Conservation (phyloP, 2,888 invertebrate species). For the Cephus spinipes region DNA sequence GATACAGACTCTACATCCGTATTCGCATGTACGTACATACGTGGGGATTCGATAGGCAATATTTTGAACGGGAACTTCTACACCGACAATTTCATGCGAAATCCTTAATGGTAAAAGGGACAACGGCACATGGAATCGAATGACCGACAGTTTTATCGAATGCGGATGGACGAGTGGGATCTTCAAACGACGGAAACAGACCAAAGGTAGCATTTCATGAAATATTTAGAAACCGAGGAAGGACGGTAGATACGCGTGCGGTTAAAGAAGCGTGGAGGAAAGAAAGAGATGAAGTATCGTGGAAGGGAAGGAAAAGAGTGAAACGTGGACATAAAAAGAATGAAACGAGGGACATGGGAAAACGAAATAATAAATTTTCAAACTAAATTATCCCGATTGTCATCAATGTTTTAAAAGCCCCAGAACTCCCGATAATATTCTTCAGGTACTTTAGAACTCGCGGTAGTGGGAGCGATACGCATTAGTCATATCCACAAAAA, state of each 20-base stretch:
- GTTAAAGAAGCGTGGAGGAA: too few relatives aligned
- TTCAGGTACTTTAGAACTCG: too few relatives aligned
- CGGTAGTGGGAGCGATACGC: too few relatives aligned
- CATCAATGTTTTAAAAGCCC: neutral
- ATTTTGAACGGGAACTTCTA: neutral
- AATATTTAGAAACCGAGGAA: neutral
- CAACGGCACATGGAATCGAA: neutral
- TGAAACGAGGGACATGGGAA: neutral
- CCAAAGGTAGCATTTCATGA: neutral
- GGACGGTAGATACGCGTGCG: neutral
- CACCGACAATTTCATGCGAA: neutral
- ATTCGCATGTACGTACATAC: neutral
- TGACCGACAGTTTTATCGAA: neutral
- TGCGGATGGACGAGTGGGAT: neutral
- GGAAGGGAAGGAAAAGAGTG: neutral
- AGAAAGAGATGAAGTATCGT: neutral
- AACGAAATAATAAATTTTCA: neutral
- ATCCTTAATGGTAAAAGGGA: neutral
- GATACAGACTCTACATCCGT: neutral
- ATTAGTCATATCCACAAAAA: neutral
- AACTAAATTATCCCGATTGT: neutral
- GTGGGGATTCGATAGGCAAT: neutral
- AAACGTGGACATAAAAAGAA: neutral
- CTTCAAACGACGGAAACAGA: neutral
- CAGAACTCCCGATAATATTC: neutral